Evolutionary conservation across 2,888 invertebrate species (phyloP).

Genomic region (Cylindroiulus punctatus): DNA sequence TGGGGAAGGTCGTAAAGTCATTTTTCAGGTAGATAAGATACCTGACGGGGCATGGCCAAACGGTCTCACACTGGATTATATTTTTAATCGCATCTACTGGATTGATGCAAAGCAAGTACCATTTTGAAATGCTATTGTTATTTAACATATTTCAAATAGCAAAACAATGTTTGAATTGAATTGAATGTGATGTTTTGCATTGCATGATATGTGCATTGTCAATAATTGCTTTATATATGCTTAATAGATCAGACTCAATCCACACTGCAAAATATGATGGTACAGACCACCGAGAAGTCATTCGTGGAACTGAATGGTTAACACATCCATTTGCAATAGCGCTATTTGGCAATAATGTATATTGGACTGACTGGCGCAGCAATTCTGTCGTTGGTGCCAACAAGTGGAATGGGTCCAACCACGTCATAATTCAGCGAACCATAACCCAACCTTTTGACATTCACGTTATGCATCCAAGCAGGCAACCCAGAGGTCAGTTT

Average conservation of each 20-base stretch:
- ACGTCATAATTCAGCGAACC: constrained; percentile 81
- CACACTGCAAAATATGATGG: constrained; percentile 87
- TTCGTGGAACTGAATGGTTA: constrained; percentile 78
- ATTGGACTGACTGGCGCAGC: constrained; percentile 94
- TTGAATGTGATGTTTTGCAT: neutral
- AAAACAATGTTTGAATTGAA: too few relatives aligned
- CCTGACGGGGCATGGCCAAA: constrained; percentile 83
- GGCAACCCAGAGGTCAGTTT: constrained; percentile 73
- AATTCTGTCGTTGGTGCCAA: constrained; percentile 86
- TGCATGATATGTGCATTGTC: neutral
- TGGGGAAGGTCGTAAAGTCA: constrained; percentile 73
- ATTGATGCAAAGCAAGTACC: constrained; percentile 76
- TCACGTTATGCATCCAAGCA: constrained; percentile 80
- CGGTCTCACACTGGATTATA: constrained; percentile 82
- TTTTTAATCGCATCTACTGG: constrained; percentile 80
- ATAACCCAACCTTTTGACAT: constrained; percentile 91
- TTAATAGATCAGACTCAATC: constrained; percentile 80
- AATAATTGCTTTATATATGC: constrained; percentile 34
- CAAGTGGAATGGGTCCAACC: constrained; percentile 84
- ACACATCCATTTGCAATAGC: constrained; percentile 91
- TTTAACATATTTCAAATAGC: too few relatives aligned
- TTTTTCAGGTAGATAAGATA: constrained; percentile 72
- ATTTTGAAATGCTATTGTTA: too few relatives aligned
- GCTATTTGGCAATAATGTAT: constrained; percentile 85
- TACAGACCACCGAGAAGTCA: constrained; percentile 74